phyloP scores from a whole-genome alignment of 1,140 invertebrate genomes.

The Idris sp. region DNA sequence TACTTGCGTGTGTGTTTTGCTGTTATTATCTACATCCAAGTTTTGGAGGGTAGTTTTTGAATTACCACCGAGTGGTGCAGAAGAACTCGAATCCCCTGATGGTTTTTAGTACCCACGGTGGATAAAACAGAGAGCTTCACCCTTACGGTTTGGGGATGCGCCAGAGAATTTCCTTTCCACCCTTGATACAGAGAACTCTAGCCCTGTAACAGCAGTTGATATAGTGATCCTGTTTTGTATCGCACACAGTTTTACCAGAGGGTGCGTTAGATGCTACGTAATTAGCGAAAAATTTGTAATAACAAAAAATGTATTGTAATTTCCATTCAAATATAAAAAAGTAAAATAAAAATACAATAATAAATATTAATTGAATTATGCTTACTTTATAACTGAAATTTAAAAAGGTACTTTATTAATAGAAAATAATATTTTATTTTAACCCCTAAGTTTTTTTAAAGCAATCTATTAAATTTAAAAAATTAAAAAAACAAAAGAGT shows the following conservation, averaged over 20 bases:
- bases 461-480: no score
- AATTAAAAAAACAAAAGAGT: background rate
- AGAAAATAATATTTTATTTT: no score
- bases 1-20: no score
- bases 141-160: constrained; percentile 35
- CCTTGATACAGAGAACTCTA: constrained; percentile 41
- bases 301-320: background rate
- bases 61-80: constrained; percentile 71
- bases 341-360: no score
- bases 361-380: no score
- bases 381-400: no score
- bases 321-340: no score
- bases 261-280: constrained; percentile 22
- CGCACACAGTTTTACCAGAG: background rate
- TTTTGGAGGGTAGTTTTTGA: constrained; percentile 40
- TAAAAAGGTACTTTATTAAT: no score
- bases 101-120: constrained; percentile 68
- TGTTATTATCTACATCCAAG: constrained; percentile 25
- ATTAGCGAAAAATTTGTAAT: background rate
- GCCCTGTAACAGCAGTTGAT: constrained; percentile 66
- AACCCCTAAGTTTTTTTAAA: no score
- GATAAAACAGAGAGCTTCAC: constrained; percentile 71
- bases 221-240: constrained; percentile 8
- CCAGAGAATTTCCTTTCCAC: constrained; percentile 19
- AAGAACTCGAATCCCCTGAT: constrained; percentile 64